Evolutionary conservation across 2,113 vertebrate species (phyloP).

Genomic region (Megalops atlanticus): DNA sequence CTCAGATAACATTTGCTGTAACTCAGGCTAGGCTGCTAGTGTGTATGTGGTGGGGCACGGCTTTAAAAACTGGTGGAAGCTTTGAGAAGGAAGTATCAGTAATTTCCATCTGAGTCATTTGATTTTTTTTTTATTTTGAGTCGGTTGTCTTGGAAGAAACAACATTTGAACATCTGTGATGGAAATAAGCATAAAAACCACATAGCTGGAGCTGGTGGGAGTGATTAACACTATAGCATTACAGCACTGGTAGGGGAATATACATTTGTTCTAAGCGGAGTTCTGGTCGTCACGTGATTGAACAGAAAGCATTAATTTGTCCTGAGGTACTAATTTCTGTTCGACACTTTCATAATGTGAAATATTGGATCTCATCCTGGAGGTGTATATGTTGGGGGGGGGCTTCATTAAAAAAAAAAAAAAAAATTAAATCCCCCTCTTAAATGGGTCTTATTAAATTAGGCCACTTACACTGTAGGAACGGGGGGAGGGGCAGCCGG

Average conservation of each 20-base stretch:
- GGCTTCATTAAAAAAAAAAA: constrained; percentile 80
- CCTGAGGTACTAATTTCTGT: constrained; percentile 76
- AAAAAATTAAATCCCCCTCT: no score
- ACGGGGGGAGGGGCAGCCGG: constrained; percentile 57
- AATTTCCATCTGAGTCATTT: not conserved
- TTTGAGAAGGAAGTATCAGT: not conserved
- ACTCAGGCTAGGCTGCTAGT: not conserved
- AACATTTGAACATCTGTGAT: not conserved
- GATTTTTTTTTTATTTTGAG: not conserved
- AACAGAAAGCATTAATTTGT: constrained; percentile 68
- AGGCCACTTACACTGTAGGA: constrained; percentile 72
- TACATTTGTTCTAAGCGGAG: not conserved
- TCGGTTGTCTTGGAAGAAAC: not conserved
- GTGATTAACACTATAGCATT: not conserved
- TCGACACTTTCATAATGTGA: constrained; percentile 72
- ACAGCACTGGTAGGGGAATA: not conserved
- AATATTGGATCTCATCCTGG: constrained; percentile 69
- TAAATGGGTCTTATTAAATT: constrained; percentile 82
- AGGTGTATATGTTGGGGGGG: constrained; percentile 45
- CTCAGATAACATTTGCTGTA: not conserved
- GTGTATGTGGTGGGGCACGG: not conserved
- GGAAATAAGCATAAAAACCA: not conserved
- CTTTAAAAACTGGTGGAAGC: not conserved
- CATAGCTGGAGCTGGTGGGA: not conserved
- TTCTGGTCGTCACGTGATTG: not conserved